phyloP scores from a whole-genome alignment of 2,113 vertebrate genomes.

The Vidua chalybeata region DNA sequence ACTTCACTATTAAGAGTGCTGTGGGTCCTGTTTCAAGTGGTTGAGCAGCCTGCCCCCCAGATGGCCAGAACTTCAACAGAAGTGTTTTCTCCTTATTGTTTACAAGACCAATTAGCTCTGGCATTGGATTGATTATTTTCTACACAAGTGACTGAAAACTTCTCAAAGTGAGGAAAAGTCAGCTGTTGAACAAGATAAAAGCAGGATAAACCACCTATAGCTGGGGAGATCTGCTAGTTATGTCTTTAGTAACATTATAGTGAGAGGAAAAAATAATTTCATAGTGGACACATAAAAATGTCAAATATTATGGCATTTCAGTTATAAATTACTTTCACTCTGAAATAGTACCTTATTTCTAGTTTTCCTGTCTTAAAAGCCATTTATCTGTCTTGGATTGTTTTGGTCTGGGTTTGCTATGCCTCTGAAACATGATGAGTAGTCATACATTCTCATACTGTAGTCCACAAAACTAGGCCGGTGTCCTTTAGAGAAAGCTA shows the following conservation, averaged over 20 bases:
- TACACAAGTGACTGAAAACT: not conserved
- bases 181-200: not conserved
- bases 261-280: not conserved
- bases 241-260: not conserved
- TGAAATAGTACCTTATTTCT: not conserved
- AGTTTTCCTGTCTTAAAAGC: not conserved
- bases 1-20: slow-evolving; percentile 10
- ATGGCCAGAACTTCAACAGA: slow-evolving; percentile 40
- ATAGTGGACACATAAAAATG: not conserved
- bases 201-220: not conserved
- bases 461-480: not conserved
- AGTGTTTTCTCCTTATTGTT: slow-evolving; percentile 47
- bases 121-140: slow-evolving; percentile 13
- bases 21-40: slow-evolving; percentile 53
- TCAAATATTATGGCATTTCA: not conserved
- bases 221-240: not conserved
- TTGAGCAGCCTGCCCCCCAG: slow-evolving; percentile 57
- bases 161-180: not conserved
- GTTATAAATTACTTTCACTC: not conserved
- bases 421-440: not conserved
- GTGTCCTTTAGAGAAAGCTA: not conserved
- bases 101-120: slow-evolving; percentile 38
- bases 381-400: not conserved
- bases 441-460: not conserved
- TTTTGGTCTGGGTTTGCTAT: not conserved